phyloP scores from a whole-genome alignment of 1,140 invertebrate genomes.

The Dolichoris vasculosae region DNA sequence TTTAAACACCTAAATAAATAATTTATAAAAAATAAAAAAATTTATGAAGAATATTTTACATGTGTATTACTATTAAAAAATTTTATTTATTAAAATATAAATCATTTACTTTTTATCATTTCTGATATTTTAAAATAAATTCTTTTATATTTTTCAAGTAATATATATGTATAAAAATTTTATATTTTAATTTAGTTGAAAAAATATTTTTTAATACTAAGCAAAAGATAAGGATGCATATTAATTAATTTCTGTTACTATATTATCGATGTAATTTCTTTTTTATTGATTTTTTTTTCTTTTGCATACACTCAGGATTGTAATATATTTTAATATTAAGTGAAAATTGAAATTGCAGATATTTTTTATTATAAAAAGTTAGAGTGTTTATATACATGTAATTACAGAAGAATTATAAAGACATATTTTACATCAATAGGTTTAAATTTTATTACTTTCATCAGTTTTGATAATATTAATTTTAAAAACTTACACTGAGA shows the following conservation, averaged over 20 bases:
- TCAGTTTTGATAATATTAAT: background rate
- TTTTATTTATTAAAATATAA: background rate
- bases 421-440: background rate
- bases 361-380: background rate
- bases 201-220: too few species aligned
- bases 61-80: background rate
- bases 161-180: too few species aligned
- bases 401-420: background rate
- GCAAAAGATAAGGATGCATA: too few species aligned
- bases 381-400: background rate
- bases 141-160: too few species aligned
- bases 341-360: background rate
- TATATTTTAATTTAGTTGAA: too few species aligned
- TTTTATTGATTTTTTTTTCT: background rate
- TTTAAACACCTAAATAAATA: too few species aligned
- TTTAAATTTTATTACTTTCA: background rate
- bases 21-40: too few species aligned
- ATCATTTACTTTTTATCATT: background rate
- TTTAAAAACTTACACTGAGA: conserved; percentile 81
- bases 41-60: background rate
- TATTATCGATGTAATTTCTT: too few species aligned
- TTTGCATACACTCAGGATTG: background rate
- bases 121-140: background rate
- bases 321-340: background rate
- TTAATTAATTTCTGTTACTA: too few species aligned